Base-by-base conservation (phyloP, 2,888 invertebrate genomes). In the Polylopha cassiicola region DNA sequence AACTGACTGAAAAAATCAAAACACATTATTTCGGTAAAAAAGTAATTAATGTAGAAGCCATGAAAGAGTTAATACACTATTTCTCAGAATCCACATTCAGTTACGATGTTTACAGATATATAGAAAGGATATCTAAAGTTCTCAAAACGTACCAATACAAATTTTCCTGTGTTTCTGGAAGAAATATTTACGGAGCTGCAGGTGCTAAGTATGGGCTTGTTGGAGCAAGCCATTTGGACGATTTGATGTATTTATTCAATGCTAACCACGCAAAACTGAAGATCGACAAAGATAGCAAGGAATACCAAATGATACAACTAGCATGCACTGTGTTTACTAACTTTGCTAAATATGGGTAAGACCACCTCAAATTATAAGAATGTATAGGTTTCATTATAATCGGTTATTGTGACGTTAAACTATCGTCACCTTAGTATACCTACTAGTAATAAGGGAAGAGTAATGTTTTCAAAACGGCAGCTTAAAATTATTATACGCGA, bases 61-160 rank as follows among this genome's bases (percentile, higher is more conserved):
- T 8, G 1, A 31, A 31, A 91, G 91, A 2, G 73, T 66, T 30
- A 3, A 5, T 31, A 4, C 9, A 7, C 1, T 37, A 28, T 8
- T 21, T 32, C 17, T 22, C 37, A 6, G 93, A 93, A 65, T 91
- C 10, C n/a, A 23, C 17, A 9, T 37, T 37, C 28, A 17, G 16
- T 5, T 15, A 22, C 8, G 16, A 27, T 2, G 22, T 43, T 10
- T 27, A 37, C 4, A 37, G 43, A 18, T 34, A 33, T 6, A 15
- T 11, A 3, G 28, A 38, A 20, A 23, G 37, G 2, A 14, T 38
- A n/a, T 30, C 37, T 8, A 20, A 31, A 10, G 31, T 24, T 4
- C 16, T 28, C 5, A 24, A 11, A 2, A 28, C 37, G 3, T 49
- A 41, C 16, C 38, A 47, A 22, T 49, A 49, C 22, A 39, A 37